Evolutionary conservation across 2,888 invertebrate genomes (phyloP).

Genomic region (Ametastegia equiseti): DNA sequence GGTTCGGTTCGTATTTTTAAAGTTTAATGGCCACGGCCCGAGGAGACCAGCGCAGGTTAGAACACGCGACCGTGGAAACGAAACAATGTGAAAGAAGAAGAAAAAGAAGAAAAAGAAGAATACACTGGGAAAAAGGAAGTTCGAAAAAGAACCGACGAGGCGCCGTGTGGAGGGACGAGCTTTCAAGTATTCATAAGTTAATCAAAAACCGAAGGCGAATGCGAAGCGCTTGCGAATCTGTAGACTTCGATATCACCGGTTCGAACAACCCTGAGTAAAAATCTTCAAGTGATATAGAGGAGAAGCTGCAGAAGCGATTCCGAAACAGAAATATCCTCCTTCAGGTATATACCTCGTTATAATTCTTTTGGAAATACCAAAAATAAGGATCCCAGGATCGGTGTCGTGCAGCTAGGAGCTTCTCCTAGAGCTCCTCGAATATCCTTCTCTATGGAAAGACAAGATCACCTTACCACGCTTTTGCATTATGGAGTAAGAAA

Average conservation of each 20-base stretch:
- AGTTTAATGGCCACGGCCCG: conserved; percentile 33
- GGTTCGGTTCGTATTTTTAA: conserved; percentile 34
- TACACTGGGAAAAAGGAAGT: neutral
- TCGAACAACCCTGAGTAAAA: neutral
- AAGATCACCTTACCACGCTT: neutral
- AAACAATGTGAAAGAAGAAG: conserved; percentile 42
- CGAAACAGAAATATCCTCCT: neutral
- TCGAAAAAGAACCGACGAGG: neutral
- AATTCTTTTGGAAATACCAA: neutral
- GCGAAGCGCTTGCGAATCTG: conserved; percentile 14
- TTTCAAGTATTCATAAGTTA: conserved; percentile 68
- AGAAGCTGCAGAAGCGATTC: neutral
- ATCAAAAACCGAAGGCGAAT: conserved; percentile 60
- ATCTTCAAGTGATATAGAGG: neutral
- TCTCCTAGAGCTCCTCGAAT: neutral
- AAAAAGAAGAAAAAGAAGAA: neutral
- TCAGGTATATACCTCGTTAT: neutral
- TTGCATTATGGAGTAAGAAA: neutral
- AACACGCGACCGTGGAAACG: conserved; percentile 43
- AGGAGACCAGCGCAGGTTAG: conserved; percentile 41
- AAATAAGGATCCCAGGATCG: too few species aligned
- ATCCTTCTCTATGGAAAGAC: neutral
- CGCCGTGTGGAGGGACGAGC: conserved; percentile 2
- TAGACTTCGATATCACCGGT: conserved; percentile 19
- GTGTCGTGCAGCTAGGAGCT: too few species aligned